Conservation (phyloP, 2,888 invertebrate species). For the Acronicta psi region DNA sequence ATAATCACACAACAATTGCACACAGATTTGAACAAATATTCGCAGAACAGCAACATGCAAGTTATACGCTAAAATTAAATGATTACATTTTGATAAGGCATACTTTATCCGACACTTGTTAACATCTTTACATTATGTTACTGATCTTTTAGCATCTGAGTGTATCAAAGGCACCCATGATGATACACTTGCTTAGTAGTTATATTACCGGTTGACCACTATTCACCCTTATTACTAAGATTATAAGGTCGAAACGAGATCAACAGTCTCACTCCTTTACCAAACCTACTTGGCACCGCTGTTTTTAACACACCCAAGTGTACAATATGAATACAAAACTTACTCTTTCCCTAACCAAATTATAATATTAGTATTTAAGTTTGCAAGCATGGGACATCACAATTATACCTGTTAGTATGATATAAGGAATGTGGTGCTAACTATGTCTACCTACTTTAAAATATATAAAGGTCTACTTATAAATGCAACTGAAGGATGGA, state of each 20-base stretch:
- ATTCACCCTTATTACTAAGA: too few species aligned
- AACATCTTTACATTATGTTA: neutral
- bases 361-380: neutral
- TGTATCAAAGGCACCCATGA: neutral
- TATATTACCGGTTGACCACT: neutral
- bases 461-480: slow-evolving; percentile 4
- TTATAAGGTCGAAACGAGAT: too few species aligned
- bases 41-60: slow-evolving; percentile 15
- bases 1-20: slow-evolving; percentile 73
- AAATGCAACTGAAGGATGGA: slow-evolving; percentile 17
- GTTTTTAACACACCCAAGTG: too few species aligned
- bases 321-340: neutral
- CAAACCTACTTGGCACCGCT: too few species aligned
- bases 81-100: slow-evolving; percentile 27
- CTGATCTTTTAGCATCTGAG: neutral
- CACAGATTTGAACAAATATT: slow-evolving; percentile 56
- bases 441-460: slow-evolving; percentile 6
- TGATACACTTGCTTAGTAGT: neutral
- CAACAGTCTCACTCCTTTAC: too few species aligned
- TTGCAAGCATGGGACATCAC: slow-evolving; percentile 20
- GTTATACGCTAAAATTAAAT: slow-evolving; percentile 16
- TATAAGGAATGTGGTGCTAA: slow-evolving; percentile 34
- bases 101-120: slow-evolving; percentile 19
- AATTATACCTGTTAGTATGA: slow-evolving; percentile 8
- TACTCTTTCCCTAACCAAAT: neutral